Base-by-base conservation (phyloP, 2,888 invertebrate genomes). In the Tenthredo livida region DNA sequence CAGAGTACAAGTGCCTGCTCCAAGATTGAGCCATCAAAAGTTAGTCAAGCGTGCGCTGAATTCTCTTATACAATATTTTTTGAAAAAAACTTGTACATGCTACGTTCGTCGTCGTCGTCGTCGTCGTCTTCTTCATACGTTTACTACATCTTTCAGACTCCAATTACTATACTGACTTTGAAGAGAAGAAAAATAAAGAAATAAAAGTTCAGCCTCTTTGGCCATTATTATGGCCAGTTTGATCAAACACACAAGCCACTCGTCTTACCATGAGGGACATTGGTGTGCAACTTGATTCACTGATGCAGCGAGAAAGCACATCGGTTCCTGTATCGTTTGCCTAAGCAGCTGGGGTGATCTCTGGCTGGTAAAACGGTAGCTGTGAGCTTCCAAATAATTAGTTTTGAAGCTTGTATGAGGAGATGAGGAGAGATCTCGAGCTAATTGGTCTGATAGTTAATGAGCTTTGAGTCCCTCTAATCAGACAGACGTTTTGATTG, bases 401-500 rank as follows among this genome's bases (percentile, higher is more conserved):
- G 73, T 54, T 77, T 29, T 54, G 50, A 47, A 50, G 54, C n/a
- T 77, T 29, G 43, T 29, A 54, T 65, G 83, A 83, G n/a, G 47
- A 83, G 83, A 70, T 12, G 83, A 82, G 6, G 80, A 61, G 80
- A 70, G 65, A 43, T 83, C 67, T 70, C 65, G 67, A 67, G 67
- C 33, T 83, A 83, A 83, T 83, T 83, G 83, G 70, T 37, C 25
- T 84, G 89, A 86, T 92, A 91, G 92, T 92, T 92, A 92, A 92
- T 90, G 91, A 91, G 89, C 87, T 88, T 86, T 86, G 87, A 88
- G 89, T 89, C 90, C 91, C 92, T 93, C 91, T 92, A 92, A 93
- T 93, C 92, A 93, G 90, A 91, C 91, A 90, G 90, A 90, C 88
- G 90, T 91, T 89, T 89, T 91, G 91, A 93, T 92, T 92, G 90